phyloP scores from a whole-genome alignment of 2,797 vertebrate genomes.

The Pelodytes ibericus region DNA sequence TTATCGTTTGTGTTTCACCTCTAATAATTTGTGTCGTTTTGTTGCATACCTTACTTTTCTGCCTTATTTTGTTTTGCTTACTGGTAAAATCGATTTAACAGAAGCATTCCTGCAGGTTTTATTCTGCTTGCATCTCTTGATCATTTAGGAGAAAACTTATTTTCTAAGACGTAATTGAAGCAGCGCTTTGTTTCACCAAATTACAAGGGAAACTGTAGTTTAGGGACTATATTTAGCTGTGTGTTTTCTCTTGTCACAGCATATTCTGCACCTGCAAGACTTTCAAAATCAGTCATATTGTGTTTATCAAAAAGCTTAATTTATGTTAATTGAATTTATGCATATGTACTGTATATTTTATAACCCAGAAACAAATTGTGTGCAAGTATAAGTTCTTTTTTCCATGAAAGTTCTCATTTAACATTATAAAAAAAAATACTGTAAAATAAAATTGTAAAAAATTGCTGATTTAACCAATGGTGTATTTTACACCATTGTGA shows the following conservation, averaged over 20 bases:
- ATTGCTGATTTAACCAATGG: no score
- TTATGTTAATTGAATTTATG: not conserved
- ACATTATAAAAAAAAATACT: no score
- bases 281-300: slow-evolving; percentile 6
- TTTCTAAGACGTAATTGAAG: not conserved
- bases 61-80: no score
- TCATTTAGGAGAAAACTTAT: not conserved
- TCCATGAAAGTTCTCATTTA: no score
- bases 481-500: no score
- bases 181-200: slow-evolving; percentile 4
- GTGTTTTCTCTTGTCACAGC: slow-evolving; percentile 13
- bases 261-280: not conserved
- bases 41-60: no score
- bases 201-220: not conserved
- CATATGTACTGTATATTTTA: not conserved
- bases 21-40: no score
- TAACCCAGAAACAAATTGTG: no score
- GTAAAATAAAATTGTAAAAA: no score
- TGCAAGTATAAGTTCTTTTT: not conserved
- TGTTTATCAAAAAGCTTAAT: slow-evolving; percentile 3
- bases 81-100: not conserved
- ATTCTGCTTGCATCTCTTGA: not conserved
- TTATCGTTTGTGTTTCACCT: no score
- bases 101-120: not conserved
- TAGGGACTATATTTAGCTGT: not conserved